These are phyloP conservation scores for Drosophila picticornis DNA, from an alignment of 2,888 invertebrate species.

Conservation along the genomic window DNA sequence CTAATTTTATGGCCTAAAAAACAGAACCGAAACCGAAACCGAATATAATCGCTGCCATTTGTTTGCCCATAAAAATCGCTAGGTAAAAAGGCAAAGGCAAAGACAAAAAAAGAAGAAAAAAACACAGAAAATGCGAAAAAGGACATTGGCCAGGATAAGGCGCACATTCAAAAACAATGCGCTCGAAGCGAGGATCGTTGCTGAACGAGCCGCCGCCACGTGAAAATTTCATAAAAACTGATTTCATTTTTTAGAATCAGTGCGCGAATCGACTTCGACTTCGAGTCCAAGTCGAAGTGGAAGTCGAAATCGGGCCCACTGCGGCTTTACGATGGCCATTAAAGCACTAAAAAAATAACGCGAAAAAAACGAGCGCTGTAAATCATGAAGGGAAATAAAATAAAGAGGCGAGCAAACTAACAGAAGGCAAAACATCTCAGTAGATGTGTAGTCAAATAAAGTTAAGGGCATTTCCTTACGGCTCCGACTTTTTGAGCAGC, in stretches of 20 bases:
- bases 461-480: conserved; percentile 29
- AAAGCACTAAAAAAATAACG: conserved; percentile 76
- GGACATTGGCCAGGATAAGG: conserved; percentile 16
- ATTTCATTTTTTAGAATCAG: conserved; percentile 84
- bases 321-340: conserved; percentile 76
- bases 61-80: conserved; percentile 55
- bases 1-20: conserved; percentile 80
- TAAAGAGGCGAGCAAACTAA: conserved; percentile 16
- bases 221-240: conserved; percentile 79
- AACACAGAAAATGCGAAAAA: conserved; percentile 25
- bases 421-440: conserved; percentile 1
- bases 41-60: conserved; percentile 76
- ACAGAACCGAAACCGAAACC: conserved; percentile 69
- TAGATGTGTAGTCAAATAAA: neutral
- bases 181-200: conserved; percentile 21
- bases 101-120: conserved; percentile 15
- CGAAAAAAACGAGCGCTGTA: conserved; percentile 76
- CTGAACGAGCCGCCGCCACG: conserved; percentile 12
- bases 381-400: conserved; percentile 64
- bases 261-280: conserved; percentile 66
- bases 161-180: conserved; percentile 27
- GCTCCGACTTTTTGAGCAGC: conserved; percentile 36
- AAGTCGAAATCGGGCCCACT: conserved; percentile 40
- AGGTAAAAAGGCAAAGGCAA: conserved; percentile 39
- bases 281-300: conserved; percentile 29